Percentiles rank a stretch among this genome's conserved stretches.
Conservation (phyloP, 2,888 invertebrate genomes). For the Euzophera pinguis region DNA sequence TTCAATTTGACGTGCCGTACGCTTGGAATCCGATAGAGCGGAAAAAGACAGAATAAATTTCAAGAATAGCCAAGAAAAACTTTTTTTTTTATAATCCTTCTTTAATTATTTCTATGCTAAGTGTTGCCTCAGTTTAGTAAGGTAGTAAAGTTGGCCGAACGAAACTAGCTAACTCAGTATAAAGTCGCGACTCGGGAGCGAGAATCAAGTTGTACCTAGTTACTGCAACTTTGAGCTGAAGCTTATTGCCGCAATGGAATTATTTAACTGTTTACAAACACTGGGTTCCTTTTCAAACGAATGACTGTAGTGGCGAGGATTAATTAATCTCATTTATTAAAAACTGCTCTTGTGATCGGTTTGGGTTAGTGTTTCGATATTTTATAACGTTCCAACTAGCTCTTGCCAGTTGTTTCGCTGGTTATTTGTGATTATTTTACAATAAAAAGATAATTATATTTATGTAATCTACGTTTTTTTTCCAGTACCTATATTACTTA, state of each 20-base stretch:
- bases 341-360: neutral
- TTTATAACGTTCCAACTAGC: too few species aligned
- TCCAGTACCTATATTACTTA: too few species aligned
- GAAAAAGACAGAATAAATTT: neutral
- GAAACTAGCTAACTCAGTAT: conserved; percentile 39
- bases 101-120: conserved; percentile 1
- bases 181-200: conserved; percentile 40
- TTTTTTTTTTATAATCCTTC: neutral
- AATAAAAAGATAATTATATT: too few species aligned
- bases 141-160: conserved; percentile 27
- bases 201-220: conserved; percentile 54
- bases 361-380: neutral
- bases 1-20: too few species aligned
- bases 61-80: too few species aligned
- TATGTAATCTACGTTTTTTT: too few species aligned
- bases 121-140: conserved; percentile 9
- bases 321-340: conserved; percentile 9
- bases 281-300: conserved; percentile 15
- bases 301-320: conserved; percentile 3
- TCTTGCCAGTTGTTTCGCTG: too few species aligned
- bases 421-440: too few species aligned
- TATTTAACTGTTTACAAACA: conserved; percentile 44
- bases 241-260: conserved; percentile 49
- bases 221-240: conserved; percentile 37
- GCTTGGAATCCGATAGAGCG: too few species aligned